Percentiles rank a stretch among this genome's conserved stretches.
Evolutionary conservation across 2,797 vertebrate species (phyloP).

Genomic region (Schizothorax lantsangensis): DNA sequence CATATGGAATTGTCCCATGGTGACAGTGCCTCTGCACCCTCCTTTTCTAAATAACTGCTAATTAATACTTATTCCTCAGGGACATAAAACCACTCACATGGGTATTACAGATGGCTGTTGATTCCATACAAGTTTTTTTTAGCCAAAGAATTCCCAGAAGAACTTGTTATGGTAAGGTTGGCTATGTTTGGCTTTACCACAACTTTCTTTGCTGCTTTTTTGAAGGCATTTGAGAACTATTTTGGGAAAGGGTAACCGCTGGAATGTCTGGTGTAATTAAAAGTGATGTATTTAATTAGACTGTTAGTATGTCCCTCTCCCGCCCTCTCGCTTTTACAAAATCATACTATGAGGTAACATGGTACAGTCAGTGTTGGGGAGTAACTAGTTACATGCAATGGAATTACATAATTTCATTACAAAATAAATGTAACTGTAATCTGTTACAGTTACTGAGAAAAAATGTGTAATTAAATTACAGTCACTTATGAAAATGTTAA

Average conservation of each 20-base stretch:
- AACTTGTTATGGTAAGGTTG: neutral
- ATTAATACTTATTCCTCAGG: constrained; percentile 72
- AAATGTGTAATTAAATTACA: too few relatives aligned
- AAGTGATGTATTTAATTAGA: neutral
- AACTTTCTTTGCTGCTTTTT: neutral
- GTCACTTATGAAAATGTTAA: too few relatives aligned
- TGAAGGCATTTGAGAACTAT: neutral
- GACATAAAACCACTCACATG: constrained; percentile 58
- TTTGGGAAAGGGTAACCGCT: neutral
- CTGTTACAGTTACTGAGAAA: too few relatives aligned
- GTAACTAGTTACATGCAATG: too few relatives aligned
- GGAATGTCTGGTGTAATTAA: neutral
- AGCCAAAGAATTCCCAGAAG: neutral
- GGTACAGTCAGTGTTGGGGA: neutral
- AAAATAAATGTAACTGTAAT: too few relatives aligned
- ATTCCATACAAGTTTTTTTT: constrained; percentile 16
- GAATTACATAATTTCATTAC: too few relatives aligned
- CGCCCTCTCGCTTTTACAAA: neutral
- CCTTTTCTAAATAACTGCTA: constrained; percentile 72
- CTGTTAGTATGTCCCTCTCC: neutral
- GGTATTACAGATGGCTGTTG: neutral
- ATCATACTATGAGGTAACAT: neutral
- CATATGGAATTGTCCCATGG: constrained; percentile 47
- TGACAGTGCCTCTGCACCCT: constrained; percentile 54
- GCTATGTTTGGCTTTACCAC: neutral